Evolutionary conservation across 2,888 invertebrate species (phyloP).

Genomic region (Paralinhomoeus sp.): DNA sequence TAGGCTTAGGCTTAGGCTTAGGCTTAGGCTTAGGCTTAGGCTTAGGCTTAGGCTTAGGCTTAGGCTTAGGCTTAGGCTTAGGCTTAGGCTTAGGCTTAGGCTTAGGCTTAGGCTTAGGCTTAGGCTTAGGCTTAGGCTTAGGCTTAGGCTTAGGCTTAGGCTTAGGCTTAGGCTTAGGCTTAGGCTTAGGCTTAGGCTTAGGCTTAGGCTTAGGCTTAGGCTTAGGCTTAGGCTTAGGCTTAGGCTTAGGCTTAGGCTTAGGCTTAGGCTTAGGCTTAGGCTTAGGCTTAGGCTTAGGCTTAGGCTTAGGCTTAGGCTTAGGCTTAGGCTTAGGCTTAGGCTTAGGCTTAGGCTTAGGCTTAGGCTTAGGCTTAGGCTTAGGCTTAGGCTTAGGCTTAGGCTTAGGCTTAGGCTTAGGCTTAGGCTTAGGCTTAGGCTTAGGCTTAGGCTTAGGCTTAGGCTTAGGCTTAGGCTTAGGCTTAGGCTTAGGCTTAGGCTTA

Average conservation of each 20-base stretch:
- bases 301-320: too few relatives aligned
- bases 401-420: too few relatives aligned
- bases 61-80: conserved; percentile 1
- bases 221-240: conserved; percentile 1
- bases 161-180: background rate
- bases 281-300: conserved; percentile 1
- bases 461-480: too few relatives aligned
- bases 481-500: too few relatives aligned
- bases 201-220: background rate
- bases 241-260: conserved; percentile 1
- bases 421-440: too few relatives aligned
- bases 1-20: conserved; percentile 1
- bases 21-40: background rate
- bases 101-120: conserved; percentile 1
- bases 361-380: too few relatives aligned
- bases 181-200: background rate
- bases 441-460: too few relatives aligned
- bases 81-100: background rate
- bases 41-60: background rate
- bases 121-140: background rate
- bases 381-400: too few relatives aligned
- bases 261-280: conserved; percentile 1
- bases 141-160: conserved; percentile 1
- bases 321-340: too few relatives aligned
- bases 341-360: too few relatives aligned